Conservation (phyloP, 2,113 vertebrate species). For the Henicopernis longicauda region DNA sequence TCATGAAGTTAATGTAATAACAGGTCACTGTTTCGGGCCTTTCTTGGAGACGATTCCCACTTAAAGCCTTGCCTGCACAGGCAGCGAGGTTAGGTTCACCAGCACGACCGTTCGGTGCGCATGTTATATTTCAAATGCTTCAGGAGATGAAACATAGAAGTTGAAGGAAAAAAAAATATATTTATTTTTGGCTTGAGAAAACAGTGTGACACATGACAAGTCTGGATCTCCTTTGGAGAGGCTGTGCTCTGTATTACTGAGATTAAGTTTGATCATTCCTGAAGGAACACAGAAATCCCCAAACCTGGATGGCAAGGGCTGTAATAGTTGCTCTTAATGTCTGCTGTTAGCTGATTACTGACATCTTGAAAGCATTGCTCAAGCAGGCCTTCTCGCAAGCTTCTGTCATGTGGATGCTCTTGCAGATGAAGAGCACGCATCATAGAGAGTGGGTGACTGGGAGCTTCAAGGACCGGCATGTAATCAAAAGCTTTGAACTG, state of each 20-base stretch:
- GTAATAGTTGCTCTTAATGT: slow-evolving; percentile 37
- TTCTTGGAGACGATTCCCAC: neutral
- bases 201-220: slow-evolving; percentile 10
- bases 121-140: neutral
- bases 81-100: neutral
- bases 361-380: slow-evolving; percentile 80
- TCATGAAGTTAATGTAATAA: neutral
- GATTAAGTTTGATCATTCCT: slow-evolving; percentile 44
- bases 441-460: slow-evolving; percentile 40
- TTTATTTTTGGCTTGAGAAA: slow-evolving; percentile 24
- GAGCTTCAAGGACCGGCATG: slow-evolving; percentile 68
- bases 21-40: neutral
- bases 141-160: neutral
- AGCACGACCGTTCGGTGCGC: accelerated
- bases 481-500: slow-evolving; percentile 72
- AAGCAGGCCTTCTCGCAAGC: slow-evolving; percentile 46
- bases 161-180: neutral
- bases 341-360: slow-evolving; percentile 76
- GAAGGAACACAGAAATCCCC: slow-evolving; percentile 33
- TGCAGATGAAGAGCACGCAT: slow-evolving; percentile 35
- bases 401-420: slow-evolving; percentile 68
- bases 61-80: neutral
- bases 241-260: neutral
- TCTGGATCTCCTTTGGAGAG: neutral
- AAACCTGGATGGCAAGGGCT: neutral